Conservation (phyloP, 2,113 vertebrate genomes). For the Proteles cristata region DNA sequence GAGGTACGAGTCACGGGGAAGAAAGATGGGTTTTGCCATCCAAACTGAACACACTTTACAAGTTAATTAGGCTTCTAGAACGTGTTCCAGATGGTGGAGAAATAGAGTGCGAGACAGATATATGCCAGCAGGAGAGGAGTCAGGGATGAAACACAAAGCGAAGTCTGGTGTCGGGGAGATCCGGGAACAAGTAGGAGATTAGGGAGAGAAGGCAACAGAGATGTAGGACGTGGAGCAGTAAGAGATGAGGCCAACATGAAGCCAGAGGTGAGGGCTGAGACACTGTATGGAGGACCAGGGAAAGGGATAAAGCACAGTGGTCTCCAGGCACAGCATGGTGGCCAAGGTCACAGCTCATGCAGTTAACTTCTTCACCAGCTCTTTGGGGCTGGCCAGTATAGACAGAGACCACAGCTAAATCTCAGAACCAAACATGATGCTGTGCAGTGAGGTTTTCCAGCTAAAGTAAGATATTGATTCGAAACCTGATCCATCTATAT, state of each 20-base stretch:
- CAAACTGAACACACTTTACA: slow-evolving; percentile 62
- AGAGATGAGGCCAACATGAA: background rate
- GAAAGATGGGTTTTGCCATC: slow-evolving; percentile 66
- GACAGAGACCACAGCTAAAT: background rate
- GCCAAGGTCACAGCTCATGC: no score
- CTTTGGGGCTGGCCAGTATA: background rate
- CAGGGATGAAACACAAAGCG: slow-evolving; percentile 10
- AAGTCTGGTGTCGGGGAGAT: background rate
- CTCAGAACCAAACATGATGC: background rate
- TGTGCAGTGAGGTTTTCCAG: background rate
- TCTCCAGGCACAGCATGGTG: rapidly evolving
- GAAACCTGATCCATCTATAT: rapidly evolving
- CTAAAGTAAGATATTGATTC: background rate
- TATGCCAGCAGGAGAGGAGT: background rate
- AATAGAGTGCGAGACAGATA: background rate
- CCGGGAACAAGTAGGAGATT: background rate
- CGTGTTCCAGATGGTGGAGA: slow-evolving; percentile 68
- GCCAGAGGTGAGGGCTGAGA: background rate
- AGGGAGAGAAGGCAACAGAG: background rate
- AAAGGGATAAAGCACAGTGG: no score
- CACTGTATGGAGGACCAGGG: rapidly evolving
- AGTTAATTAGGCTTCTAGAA: slow-evolving; percentile 73
- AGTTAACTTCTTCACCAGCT: background rate
- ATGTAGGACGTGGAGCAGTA: rapidly evolving
- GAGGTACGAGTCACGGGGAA: slow-evolving; percentile 55